These are phyloP conservation scores for Tholera decimalis DNA, from an alignment of 2,888 invertebrate species.

Conservation along the genomic window DNA sequence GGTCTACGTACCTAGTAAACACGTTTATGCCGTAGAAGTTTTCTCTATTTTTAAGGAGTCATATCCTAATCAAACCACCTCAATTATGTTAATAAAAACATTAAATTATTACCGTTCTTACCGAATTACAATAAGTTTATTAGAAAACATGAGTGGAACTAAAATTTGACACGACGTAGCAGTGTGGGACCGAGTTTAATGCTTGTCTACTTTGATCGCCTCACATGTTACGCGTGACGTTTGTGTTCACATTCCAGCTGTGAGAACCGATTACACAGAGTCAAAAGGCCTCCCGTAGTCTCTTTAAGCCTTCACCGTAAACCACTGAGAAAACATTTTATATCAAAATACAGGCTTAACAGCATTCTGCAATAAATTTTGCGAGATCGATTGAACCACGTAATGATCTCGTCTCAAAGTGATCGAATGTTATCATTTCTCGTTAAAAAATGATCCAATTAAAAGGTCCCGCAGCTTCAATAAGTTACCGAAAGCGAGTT, in stretches of 20 bases:
- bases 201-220: conserved; percentile 75
- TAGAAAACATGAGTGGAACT: conserved; percentile 56
- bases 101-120: conserved; percentile 40
- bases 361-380: conserved; percentile 69
- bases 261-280: conserved; percentile 65
- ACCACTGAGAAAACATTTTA: conserved; percentile 39
- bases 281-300: conserved; percentile 58
- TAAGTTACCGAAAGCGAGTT: conserved; percentile 89
- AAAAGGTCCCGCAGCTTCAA: conserved; percentile 84
- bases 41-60: conserved; percentile 6
- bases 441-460: conserved; percentile 90
- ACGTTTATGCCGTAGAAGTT: not conserved
- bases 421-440: conserved; percentile 86
- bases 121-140: conserved; percentile 58
- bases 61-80: not conserved
- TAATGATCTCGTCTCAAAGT: conserved; percentile 80
- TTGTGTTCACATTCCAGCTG: conserved; percentile 70
- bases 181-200: conserved; percentile 70
- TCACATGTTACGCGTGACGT: conserved; percentile 68
- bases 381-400: conserved; percentile 72
- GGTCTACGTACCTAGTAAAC: not conserved
- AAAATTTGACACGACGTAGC: conserved; percentile 62
- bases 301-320: conserved; percentile 35
- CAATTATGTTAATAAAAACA: conserved; percentile 47
- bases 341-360: conserved; percentile 34